phyloP scores from a whole-genome alignment of 2,113 vertebrate genomes.

The Thunnus maccoyii region DNA sequence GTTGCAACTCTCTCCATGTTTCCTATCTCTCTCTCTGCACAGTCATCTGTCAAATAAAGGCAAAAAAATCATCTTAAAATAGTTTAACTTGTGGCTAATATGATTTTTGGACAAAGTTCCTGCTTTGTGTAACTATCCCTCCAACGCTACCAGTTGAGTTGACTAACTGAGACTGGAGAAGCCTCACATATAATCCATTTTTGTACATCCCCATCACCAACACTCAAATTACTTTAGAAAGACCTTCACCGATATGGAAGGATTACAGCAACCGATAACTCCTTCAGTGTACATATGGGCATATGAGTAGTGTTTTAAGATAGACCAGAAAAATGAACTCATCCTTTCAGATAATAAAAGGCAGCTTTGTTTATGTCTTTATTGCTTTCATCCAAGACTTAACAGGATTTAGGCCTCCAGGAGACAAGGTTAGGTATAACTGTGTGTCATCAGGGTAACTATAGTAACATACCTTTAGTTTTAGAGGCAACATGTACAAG shows the following conservation, averaged over 20 bases:
- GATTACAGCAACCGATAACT: not conserved
- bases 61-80: not conserved
- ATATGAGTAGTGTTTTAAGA: not conserved
- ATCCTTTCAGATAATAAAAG: not conserved
- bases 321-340: not conserved
- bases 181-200: not conserved
- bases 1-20: too few relatives aligned
- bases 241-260: not conserved
- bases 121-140: not conserved
- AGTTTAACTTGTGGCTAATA: not conserved
- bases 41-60: too few relatives aligned
- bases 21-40: too few relatives aligned
- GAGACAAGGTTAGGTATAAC: not conserved
- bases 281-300: not conserved
- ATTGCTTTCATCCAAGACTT: not conserved
- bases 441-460: conserved; percentile 15
- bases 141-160: not conserved
- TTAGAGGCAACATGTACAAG: conserved; percentile 2
- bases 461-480: not conserved
- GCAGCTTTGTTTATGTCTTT: conserved; percentile 1
- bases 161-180: too few relatives aligned
- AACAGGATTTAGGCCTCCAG: not conserved
- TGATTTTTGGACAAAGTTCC: not conserved
- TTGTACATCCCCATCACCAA: not conserved
- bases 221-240: not conserved